Percentiles rank a stretch among this genome's conserved stretches.
phyloP scores from a whole-genome alignment of 2,888 invertebrate genomes.

The Leptura quadrifasciata region DNA sequence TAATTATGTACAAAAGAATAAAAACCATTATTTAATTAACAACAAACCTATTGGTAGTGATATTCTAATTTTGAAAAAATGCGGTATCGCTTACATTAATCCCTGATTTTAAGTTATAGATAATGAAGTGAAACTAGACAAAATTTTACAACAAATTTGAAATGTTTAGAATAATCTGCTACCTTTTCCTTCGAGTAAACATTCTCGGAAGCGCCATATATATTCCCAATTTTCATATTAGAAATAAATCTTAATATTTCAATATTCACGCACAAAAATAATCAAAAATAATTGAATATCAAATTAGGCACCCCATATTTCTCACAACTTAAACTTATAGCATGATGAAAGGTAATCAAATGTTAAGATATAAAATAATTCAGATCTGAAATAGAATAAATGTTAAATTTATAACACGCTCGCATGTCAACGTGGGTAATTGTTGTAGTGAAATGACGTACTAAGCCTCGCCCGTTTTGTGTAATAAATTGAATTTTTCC shows the following conservation, averaged over 20 bases:
- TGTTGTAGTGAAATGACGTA: neutral
- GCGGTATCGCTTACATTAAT: too few relatives aligned
- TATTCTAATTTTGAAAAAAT: too few relatives aligned
- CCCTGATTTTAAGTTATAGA: too few relatives aligned
- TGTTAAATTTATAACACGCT: neutral
- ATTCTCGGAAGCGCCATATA: too few relatives aligned
- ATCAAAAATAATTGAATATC: neutral
- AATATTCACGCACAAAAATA: neutral
- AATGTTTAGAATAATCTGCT: too few relatives aligned
- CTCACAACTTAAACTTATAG: neutral
- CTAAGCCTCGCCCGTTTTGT: neutral
- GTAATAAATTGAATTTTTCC: neutral
- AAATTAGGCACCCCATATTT: neutral
- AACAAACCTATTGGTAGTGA: too few relatives aligned
- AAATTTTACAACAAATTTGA: too few relatives aligned
- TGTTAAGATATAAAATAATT: neutral
- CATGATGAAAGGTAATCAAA: slow-evolving; percentile 2
- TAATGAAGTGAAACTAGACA: too few relatives aligned
- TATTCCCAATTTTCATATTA: too few relatives aligned
- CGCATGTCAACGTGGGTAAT: neutral
- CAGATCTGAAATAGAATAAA: neutral
- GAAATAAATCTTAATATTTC: neutral
- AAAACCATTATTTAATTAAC: too few relatives aligned
- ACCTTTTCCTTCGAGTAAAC: too few relatives aligned
- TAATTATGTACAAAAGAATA: too few relatives aligned